Evolutionary conservation across 2,888 invertebrate species (phyloP).

Genomic region (Agrilus mali): DNA sequence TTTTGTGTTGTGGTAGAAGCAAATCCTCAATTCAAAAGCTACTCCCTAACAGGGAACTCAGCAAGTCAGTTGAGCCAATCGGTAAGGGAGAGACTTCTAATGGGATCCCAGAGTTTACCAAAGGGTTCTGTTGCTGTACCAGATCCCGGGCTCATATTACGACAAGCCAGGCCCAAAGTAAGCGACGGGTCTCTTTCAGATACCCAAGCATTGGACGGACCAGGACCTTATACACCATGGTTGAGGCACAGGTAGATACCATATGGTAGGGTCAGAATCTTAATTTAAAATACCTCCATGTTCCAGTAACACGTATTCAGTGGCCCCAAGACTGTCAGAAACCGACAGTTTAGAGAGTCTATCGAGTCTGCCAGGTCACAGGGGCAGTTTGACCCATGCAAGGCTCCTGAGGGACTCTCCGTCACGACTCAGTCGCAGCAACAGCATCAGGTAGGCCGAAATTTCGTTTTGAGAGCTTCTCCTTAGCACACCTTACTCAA

Average conservation of each 20-base stretch:
- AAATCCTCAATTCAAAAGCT: slow-evolving; percentile 70
- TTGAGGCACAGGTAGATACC: slow-evolving; percentile 72
- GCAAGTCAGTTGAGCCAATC: slow-evolving; percentile 80
- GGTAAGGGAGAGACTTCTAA: slow-evolving; percentile 67
- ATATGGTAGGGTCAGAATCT: too few relatives aligned
- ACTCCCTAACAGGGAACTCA: slow-evolving; percentile 71
- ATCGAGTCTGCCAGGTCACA: slow-evolving; percentile 41
- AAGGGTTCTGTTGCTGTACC: slow-evolving; percentile 42
- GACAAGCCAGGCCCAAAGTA: slow-evolving; percentile 31
- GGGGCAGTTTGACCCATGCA: slow-evolving; percentile 62
- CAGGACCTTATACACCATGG: slow-evolving; percentile 77
- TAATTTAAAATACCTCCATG: slow-evolving; percentile 5
- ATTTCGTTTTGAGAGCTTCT: slow-evolving; percentile 2
- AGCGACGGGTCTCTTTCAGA: slow-evolving; percentile 78
- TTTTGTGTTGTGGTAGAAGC: slow-evolving; percentile 24
- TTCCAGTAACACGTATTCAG: slow-evolving; percentile 57
- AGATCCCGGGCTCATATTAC: slow-evolving; percentile 31
- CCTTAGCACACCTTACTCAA: slow-evolving; percentile 4
- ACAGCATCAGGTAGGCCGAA: slow-evolving; percentile 71
- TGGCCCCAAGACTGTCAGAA: slow-evolving; percentile 68
- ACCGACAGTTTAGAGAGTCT: slow-evolving; percentile 80
- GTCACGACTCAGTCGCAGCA: slow-evolving; percentile 74
- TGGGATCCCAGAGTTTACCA: slow-evolving; percentile 77
- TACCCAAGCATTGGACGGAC: slow-evolving; percentile 72
- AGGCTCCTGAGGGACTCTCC: slow-evolving; percentile 55